These are phyloP conservation scores for Didymodactylos carnosus DNA, from an alignment of 2,888 invertebrate species.

Conservation along the genomic window DNA sequence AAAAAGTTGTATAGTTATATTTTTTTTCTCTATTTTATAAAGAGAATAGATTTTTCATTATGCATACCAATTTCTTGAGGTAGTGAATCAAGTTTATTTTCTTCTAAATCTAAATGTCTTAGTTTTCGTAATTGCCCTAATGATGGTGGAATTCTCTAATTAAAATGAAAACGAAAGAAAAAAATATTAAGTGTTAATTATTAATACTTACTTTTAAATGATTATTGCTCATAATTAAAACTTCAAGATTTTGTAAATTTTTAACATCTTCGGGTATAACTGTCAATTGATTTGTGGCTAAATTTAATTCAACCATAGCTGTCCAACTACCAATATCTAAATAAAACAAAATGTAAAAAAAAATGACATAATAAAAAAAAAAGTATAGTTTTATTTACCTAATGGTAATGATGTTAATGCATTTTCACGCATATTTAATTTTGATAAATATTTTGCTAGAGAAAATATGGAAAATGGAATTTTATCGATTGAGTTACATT, in stretches of 20 bases:
- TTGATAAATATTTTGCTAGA: constrained; percentile 75
- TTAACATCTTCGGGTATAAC: constrained; percentile 94
- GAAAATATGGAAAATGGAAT: constrained; percentile 98
- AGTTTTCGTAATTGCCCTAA: constrained; percentile 83
- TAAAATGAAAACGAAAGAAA: constrained; percentile 1
- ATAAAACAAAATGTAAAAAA: constrained; percentile 17
- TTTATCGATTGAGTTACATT: constrained; percentile 96
- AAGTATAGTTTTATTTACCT: constrained; percentile 29
- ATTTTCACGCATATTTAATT: constrained; percentile 97
- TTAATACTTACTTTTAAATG: constrained; percentile 44
- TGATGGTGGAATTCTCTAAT: constrained; percentile 61
- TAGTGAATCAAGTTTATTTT: constrained; percentile 81
- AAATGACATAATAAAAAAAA: neutral
- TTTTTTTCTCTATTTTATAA: too few species aligned
- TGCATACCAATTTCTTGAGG: constrained; percentile 69
- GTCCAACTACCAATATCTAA: constrained; percentile 83
- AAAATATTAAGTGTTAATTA: neutral
- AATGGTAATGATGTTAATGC: constrained; percentile 76
- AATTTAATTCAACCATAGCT: constrained; percentile 91
- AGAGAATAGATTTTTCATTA: neutral
- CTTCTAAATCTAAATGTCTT: constrained; percentile 82
- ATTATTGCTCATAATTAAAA: constrained; percentile 86
- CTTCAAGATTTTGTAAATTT: constrained; percentile 74
- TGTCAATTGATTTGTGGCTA: constrained; percentile 85
- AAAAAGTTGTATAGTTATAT: too few species aligned